These are phyloP conservation scores for Tenthredo notha DNA, from an alignment of 2,888 invertebrate species.

Conservation along the genomic window DNA sequence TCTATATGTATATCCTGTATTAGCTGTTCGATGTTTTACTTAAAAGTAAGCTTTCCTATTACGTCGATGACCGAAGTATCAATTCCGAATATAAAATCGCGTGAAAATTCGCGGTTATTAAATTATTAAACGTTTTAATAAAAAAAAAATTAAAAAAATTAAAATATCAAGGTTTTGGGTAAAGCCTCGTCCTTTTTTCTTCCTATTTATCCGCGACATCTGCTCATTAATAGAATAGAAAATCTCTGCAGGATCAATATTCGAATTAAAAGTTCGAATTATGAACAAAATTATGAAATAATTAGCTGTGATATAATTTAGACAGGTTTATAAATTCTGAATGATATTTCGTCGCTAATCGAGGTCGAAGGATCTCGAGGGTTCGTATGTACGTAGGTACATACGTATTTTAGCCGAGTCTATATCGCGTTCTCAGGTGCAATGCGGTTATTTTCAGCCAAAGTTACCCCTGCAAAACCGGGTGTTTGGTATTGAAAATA, in stretches of 20 bases:
- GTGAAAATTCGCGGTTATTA: not conserved
- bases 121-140: not conserved
- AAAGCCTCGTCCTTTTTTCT: not conserved
- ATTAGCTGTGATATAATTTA: not conserved
- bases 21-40: not conserved
- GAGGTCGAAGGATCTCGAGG: not conserved
- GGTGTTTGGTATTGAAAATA: conserved; percentile 16
- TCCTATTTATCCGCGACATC: not conserved
- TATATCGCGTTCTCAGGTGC: conserved; percentile 5
- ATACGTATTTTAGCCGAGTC: not conserved
- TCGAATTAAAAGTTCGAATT: not conserved
- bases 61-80: conserved; percentile 6
- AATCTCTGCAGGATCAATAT: not conserved
- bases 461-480: conserved; percentile 10
- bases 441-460: not conserved
- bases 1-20: not conserved
- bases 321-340: not conserved
- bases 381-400: no score
- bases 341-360: not conserved
- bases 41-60: not conserved
- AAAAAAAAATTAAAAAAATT: not conserved
- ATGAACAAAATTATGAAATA: not conserved
- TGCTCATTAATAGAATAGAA: not conserved
- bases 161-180: not conserved
- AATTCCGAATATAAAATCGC: not conserved